Evolutionary conservation across 2,797 vertebrate genomes (phyloP), one percentile per base, ranked within the genome.

Genomic region (Varecia variegata): DNA sequence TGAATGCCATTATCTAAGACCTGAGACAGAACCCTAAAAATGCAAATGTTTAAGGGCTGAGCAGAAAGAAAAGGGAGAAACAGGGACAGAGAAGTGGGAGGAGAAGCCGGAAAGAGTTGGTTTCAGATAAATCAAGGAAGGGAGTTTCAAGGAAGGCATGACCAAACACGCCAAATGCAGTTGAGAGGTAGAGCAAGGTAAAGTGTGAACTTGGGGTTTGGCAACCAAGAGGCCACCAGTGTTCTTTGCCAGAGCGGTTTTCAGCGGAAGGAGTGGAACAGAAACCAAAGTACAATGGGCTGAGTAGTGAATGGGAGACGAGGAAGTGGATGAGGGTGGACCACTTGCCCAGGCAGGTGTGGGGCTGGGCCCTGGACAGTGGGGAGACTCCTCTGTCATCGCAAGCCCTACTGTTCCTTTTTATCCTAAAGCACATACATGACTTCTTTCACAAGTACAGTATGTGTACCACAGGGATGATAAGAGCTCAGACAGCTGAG

Each of bases 251-350:
- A 93, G 73, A 43, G 40, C 7, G 20, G 56, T 58, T 84, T 83
- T 82, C 74, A 30, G 76, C 30, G 21, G 58, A 91, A 89, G 71
- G 71, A 94, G 77, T 2, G 7, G 67, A 88, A 93, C 84, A 90
- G 94, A 96, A 96, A 95, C 84, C 70, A 45, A 54, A 88, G 73
- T 5, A 60, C 84, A 92, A 35, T 79, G 58, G 87, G 60, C 7
- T 65, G 7, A 74, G 18, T 38, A 25, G 50, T 30, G 54, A 83
- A 67, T 60, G 45, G 71, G 35, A 88, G 50, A 74, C 1, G 25
- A 96, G 90, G 96, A 96, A 71, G 56, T 30, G 38, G 74, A 40
- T 25, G 12, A 76, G 40, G 30, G 38, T 62, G 87, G 40, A 50
- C 60, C 18, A 2, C 54, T 92, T 32, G 47, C 23, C 30, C 27